Percentiles rank a stretch among this genome's conserved stretches.
Conservation (phyloP, 2,888 invertebrate species). For the Exephanes ischioxanthus region DNA sequence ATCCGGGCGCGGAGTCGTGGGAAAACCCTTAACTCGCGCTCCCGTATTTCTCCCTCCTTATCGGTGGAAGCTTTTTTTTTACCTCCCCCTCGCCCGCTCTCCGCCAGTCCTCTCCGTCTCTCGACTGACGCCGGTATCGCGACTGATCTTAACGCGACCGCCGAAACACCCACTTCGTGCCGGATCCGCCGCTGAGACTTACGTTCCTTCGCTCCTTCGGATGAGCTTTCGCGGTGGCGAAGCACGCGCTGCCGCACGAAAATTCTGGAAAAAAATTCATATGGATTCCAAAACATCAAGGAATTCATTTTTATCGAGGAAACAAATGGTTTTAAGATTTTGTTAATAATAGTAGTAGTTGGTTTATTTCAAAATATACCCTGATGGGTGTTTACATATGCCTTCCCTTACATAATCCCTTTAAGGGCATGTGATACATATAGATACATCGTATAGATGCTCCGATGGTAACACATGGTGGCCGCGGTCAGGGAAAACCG, state of each 20-base stretch:
- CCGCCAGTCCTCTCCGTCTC: background rate
- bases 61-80: conserved; percentile 45
- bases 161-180: conserved; percentile 54
- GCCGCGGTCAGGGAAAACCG: too few relatives aligned
- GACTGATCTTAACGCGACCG: conserved; percentile 50
- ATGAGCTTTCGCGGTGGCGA: background rate
- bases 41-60: conserved; percentile 42
- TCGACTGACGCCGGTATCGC: conserved; percentile 37
- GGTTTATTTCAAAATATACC: too few relatives aligned
- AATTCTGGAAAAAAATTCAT: too few relatives aligned
- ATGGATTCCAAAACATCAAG: too few relatives aligned
- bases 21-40: conserved; percentile 27
- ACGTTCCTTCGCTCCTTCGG: background rate
- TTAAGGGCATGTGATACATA: too few relatives aligned
- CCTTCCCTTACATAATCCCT: too few relatives aligned
- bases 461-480: too few relatives aligned
- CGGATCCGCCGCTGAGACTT: background rate
- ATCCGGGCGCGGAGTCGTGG: conserved; percentile 55
- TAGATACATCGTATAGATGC: too few relatives aligned
- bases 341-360: too few relatives aligned
- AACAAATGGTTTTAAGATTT: too few relatives aligned
- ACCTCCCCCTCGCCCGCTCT: background rate
- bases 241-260: conserved; percentile 3
- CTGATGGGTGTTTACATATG: too few relatives aligned
- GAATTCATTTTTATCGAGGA: too few relatives aligned